Evolutionary conservation across 30 jellyfish, hydroid and myxozoan genomes (phyloP), one percentile per base, ranked within the genome.

Genomic region (Catostylus mosaicus): DNA sequence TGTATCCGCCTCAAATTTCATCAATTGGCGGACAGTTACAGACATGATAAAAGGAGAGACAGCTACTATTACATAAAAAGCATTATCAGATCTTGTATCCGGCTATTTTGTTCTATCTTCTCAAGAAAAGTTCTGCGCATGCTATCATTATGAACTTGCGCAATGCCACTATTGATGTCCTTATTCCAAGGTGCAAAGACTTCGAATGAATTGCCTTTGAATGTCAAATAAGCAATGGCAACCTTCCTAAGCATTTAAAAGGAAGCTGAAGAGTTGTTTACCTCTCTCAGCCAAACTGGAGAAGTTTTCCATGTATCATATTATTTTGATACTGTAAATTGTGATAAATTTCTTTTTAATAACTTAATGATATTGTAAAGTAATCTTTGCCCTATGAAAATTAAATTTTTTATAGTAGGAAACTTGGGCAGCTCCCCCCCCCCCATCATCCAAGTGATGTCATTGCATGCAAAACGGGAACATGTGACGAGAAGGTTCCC

Each of bases 121-220:
- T 56, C 69, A 56, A 16, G 69, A 56, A 56, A 56, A 56, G 26
- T 26, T 56, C 69, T 7, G 69, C 69, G n/a, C 29, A 5, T 56
- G 69, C 10, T 16, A 56, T 56, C 69, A 56, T 5, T 56, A 6
- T 16, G 69, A 56, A 56, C n/a, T 56, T 56, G 69, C 69, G 69
- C 69, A 56, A 56, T 56, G 69, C 69, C 69, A 56, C 69, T 56
- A 26, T 56, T 26, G 32, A 56, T 56, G 69, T 56, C 32, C 69
- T 56, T 20, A 26, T 56, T 56, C 69, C 69, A 56, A 16, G 29
- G 26, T 56, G 69, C 69, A 56, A 20, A n/a, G 69, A 56, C 69
- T 56, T 56, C 26, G 29, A 56, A 56, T 56, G 69, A 56, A 56
- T 56, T 26, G 32, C n/a, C 69, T 56, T 56, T 56, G 32, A 26